Evolutionary conservation across 2,113 vertebrate genomes (phyloP).

Genomic region (Toxotes chatareus): DNA sequence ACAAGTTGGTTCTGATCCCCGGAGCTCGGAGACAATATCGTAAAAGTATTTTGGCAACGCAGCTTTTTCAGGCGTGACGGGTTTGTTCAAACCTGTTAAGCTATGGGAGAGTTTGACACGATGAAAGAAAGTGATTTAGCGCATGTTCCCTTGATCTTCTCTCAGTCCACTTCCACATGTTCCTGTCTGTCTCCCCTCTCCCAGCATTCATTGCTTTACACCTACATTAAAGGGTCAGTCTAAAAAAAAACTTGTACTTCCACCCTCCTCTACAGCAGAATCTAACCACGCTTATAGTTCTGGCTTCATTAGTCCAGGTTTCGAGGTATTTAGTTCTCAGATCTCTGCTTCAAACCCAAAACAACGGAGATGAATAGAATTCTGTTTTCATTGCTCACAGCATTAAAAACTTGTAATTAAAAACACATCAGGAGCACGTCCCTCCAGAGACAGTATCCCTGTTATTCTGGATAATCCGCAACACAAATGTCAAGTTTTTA

Average conservation of each 20-base stretch:
- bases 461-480: not conserved
- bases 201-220: not conserved
- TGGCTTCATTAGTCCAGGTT: too few species aligned
- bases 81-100: slow-evolving; percentile 63
- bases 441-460: not conserved
- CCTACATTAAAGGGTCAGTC: not conserved
- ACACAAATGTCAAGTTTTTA: not conserved
- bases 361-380: not conserved
- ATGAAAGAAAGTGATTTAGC: slow-evolving; percentile 44
- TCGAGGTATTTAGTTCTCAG: not conserved
- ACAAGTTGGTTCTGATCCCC: slow-evolving; percentile 72
- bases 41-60: slow-evolving; percentile 65
- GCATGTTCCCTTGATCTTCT: slow-evolving; percentile 42
- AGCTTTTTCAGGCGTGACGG: slow-evolving; percentile 31
- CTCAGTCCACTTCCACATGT: slow-evolving; percentile 16
- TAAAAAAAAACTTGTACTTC: not conserved
- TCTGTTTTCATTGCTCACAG: not conserved
- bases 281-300: too few species aligned
- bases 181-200: not conserved
- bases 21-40: slow-evolving; percentile 51
- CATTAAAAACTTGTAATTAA: not conserved
- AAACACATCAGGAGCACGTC: not conserved
- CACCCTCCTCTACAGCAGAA: not conserved
- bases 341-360: not conserved
- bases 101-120: slow-evolving; percentile 43